A percentile compares a stretch with the other conserved stretches of the same genome.
Conservation (phyloP, 2,113 vertebrate species). For the Bagarius yarrelli region DNA sequence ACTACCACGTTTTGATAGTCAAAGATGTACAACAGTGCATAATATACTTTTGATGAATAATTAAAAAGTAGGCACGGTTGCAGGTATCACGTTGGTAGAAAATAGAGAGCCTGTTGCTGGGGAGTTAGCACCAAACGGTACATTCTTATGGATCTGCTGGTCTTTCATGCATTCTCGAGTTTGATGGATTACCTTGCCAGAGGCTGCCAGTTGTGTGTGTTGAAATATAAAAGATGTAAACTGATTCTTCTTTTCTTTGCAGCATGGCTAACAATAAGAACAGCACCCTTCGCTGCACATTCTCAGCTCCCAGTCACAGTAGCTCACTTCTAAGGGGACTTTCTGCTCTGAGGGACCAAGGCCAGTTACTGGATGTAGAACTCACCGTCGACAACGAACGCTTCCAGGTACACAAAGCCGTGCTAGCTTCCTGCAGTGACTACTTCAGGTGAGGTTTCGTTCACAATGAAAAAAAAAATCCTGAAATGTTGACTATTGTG, state of each 20-base stretch:
- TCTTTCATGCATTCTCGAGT: neutral
- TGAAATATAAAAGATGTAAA: conserved; percentile 30
- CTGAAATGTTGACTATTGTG: neutral
- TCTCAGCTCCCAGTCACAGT: conserved; percentile 92
- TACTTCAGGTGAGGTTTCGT: conserved; percentile 85
- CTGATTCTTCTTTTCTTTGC: conserved; percentile 58
- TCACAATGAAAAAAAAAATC: neutral
- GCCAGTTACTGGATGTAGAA: conserved; percentile 91
- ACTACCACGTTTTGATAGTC: neutral
- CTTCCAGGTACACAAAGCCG: conserved; percentile 94
- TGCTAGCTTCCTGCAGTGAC: conserved; percentile 96
- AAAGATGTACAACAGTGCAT: neutral
- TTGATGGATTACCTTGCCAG: conserved; percentile 14
- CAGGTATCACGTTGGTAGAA: conserved; percentile 50
- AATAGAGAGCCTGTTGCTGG: conserved; percentile 15
- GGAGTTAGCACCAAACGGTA: neutral
- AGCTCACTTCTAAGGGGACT: conserved; percentile 88
- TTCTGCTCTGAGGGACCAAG: conserved; percentile 83
- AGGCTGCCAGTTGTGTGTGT: neutral
- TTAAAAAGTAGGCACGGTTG: conserved; percentile 49
- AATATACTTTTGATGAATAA: conserved; percentile 48
- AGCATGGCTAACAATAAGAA: conserved; percentile 94
- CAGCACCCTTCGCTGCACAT: conserved; percentile 86
- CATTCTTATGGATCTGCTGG: neutral
- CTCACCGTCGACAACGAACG: conserved; percentile 88